These are phyloP conservation scores for Probosciger aterrimus DNA, from an alignment of 2,113 vertebrate genomes.

Conservation along the genomic window DNA sequence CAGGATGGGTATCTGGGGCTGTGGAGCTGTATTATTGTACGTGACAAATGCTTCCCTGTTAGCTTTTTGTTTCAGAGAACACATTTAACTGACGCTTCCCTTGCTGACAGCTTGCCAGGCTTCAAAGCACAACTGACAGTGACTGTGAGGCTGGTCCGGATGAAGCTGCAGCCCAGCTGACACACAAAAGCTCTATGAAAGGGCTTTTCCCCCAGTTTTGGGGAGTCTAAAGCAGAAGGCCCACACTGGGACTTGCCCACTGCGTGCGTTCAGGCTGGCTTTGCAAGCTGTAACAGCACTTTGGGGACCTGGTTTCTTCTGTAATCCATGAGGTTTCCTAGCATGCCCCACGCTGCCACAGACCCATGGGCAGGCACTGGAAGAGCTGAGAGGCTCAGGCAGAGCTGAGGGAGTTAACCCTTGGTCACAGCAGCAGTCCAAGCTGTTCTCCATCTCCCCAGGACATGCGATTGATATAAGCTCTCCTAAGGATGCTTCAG, in stretches of 20 bases:
- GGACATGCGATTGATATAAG: background rate
- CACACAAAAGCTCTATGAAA: background rate
- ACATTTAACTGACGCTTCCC: background rate
- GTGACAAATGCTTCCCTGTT: background rate
- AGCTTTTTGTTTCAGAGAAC: constrained; percentile 16
- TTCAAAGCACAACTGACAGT: background rate
- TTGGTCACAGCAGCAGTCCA: background rate
- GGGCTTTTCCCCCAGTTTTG: background rate
- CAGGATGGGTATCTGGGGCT: background rate
- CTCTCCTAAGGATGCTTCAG: background rate
- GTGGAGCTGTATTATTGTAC: background rate
- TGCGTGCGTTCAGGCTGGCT: background rate
- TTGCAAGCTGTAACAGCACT: background rate
- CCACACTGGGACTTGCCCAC: fast-evolving
- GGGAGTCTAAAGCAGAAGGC: background rate
- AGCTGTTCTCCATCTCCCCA: background rate
- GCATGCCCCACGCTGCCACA: background rate
- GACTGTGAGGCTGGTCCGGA: background rate
- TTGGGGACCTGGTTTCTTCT: background rate
- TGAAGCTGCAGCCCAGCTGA: background rate
- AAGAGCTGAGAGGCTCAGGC: background rate
- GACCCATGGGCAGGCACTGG: background rate
- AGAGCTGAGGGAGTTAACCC: background rate
- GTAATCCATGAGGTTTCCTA: background rate
- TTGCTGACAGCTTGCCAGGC: constrained; percentile 2